phyloP scores from a whole-genome alignment of 2,888 invertebrate species.

The Troilus luridus region DNA sequence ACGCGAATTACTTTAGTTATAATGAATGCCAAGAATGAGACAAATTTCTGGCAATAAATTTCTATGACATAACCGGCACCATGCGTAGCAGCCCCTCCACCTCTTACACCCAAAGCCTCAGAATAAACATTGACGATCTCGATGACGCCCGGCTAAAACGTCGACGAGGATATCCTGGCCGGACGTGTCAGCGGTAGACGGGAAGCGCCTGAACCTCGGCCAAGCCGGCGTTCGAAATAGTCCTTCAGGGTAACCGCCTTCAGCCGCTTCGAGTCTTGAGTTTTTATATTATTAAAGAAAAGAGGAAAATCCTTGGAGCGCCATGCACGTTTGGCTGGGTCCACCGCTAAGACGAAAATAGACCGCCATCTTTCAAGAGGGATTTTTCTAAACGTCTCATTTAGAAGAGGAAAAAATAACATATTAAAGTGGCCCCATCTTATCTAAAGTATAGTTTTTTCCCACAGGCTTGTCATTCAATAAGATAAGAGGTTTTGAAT shows the following conservation, averaged over 20 bases:
- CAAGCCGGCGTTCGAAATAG: slow-evolving; percentile 11
- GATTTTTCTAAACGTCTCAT: slow-evolving; percentile 13
- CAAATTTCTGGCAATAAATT: neutral
- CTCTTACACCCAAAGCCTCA: neutral
- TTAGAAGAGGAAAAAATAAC: neutral
- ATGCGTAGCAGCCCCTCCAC: neutral
- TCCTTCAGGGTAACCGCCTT: neutral
- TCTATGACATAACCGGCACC: neutral
- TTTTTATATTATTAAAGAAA: slow-evolving; percentile 28
- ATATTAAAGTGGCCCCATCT: neutral
- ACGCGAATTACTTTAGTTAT: neutral
- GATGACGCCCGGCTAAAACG: neutral
- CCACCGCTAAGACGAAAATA: neutral
- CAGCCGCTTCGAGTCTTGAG: neutral
- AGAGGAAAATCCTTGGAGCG: slow-evolving; percentile 33
- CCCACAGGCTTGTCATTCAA: too few species aligned
- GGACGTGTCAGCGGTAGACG: neutral
- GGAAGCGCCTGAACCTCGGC: neutral
- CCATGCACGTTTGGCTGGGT: neutral
- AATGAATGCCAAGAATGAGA: neutral
- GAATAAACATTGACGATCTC: neutral
- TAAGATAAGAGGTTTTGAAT: too few species aligned
- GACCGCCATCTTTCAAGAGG: neutral
- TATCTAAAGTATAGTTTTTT: too few species aligned
- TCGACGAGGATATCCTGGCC: neutral